Evolutionary conservation across 64 coral and sea anemone genomes (phyloP), one percentile per base, ranked within the genome.

Genomic region (Actinia tenebrosa): DNA sequence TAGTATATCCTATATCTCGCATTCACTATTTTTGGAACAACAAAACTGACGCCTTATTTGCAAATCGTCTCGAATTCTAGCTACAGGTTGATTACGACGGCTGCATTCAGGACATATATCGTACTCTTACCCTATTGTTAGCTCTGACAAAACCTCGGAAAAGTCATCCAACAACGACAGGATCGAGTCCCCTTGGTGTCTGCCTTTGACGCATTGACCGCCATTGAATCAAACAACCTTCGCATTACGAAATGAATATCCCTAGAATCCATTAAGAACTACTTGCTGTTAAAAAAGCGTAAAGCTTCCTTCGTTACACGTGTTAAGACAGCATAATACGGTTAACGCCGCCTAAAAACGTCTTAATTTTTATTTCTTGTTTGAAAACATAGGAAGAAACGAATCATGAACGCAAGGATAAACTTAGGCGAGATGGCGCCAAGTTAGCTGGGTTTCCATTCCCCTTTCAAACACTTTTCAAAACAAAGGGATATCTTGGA

Each of bases 291-390:
- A 75, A 75, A 50, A 50, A 75, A 75, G 25, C 19, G 22, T 23
- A 66, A 66, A 66, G 27, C 69, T 27, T 75, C 69, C 69, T 30
- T 75, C 69, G 69, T 30, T 75, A 75, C 69, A 75, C 69, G 26
- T 75, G 69, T 26, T 5, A 26, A 27, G 66, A 71, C 66, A 71
- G 66, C 66, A 71, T 2, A 75, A 16, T 75, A 75, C n/a, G n/a
- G 69, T 75, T 43, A 43, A 75, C n/a, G 42, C 69, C 69, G 25
- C 37, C 23, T 75, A 75, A 75, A 1, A 75, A 27, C n/a, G 37
- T 42, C 22, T 18, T 23, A 66, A n/a, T 66, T 66, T 66, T 10
- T 42, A 14, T 75, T 75, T 75, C 10, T 75, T 75, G 1, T 26
- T 75, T 42, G 1, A 75, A 42, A 75, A 75, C n/a, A 75, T 26